phyloP scores from a whole-genome alignment of 2,888 invertebrate species.

The Melanostoma mellinum region DNA sequence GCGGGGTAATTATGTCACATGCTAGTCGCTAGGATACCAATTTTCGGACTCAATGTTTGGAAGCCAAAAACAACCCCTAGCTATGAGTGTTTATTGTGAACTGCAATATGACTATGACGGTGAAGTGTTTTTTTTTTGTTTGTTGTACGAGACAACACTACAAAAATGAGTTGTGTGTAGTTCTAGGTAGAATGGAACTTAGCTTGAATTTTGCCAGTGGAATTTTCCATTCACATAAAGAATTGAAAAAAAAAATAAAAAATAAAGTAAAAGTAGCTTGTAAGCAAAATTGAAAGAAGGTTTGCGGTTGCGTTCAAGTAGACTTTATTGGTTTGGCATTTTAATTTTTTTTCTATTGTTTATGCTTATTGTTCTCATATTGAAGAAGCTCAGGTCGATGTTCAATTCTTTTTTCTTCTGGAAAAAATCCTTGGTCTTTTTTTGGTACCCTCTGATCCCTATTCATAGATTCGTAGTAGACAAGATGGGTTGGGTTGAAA shows the following conservation, averaged over 20 bases:
- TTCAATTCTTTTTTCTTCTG: slow-evolving; percentile 27
- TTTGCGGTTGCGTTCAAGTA: slow-evolving; percentile 48
- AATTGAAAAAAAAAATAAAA: slow-evolving; percentile 18
- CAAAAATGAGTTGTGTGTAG: slow-evolving; percentile 6
- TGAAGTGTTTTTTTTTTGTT: slow-evolving; percentile 12
- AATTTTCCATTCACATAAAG: slow-evolving; percentile 56
- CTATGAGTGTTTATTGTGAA: slow-evolving; percentile 5
- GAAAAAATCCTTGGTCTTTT: no score
- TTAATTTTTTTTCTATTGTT: slow-evolving; percentile 14
- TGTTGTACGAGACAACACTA: not conserved
- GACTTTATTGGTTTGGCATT: slow-evolving; percentile 39
- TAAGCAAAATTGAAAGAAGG: slow-evolving; percentile 58
- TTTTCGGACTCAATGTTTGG: slow-evolving; percentile 31
- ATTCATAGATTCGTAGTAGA: no score
- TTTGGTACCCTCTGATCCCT: no score
- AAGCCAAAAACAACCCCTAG: slow-evolving; percentile 51
- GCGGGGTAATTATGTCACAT: slow-evolving; percentile 32
- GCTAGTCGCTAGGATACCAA: slow-evolving; percentile 48
- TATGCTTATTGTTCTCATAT: slow-evolving; percentile 1
- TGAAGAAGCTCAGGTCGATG: slow-evolving; percentile 30
- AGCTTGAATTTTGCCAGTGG: slow-evolving; percentile 54
- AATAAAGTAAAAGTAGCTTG: slow-evolving; percentile 55
- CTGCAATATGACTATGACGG: slow-evolving; percentile 11
- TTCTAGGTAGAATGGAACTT: slow-evolving; percentile 49
- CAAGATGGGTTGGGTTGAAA: no score